Conservation (phyloP, 2,113 vertebrate genomes). For the Ibidorhyncha struthersii region DNA sequence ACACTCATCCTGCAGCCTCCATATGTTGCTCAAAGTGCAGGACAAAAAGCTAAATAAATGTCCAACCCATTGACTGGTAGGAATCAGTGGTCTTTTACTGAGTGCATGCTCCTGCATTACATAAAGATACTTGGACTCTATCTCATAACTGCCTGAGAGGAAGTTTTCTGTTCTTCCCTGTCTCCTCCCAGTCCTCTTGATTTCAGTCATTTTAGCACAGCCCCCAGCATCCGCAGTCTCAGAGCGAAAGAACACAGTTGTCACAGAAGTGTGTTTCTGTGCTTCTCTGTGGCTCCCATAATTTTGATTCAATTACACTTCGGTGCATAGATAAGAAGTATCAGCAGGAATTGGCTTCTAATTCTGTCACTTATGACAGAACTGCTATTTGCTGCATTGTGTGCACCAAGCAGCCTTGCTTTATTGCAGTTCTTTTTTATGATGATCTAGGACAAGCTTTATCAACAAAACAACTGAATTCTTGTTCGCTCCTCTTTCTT, state of each 20-base stretch:
- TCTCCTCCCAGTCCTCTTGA: neutral
- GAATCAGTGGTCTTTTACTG: neutral
- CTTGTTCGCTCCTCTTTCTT: neutral
- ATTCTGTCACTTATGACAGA: conserved; percentile 1
- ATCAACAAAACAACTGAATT: conserved; percentile 30
- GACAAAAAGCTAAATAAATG: neutral
- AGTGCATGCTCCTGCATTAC: neutral
- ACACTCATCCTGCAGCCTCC: neutral
- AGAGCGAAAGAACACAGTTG: neutral
- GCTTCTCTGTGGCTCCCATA: neutral
- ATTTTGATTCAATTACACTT: conserved; percentile 14
- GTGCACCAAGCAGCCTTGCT: neutral
- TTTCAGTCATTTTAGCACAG: neutral
- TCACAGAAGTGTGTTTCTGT: neutral
- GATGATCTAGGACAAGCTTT: neutral
- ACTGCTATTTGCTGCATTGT: neutral
- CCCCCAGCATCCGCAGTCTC: neutral
- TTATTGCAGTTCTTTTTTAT: neutral
- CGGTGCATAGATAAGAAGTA: neutral
- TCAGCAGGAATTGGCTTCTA: neutral
- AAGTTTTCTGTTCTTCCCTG: neutral
- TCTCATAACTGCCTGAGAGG: neutral
- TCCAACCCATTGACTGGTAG: neutral
- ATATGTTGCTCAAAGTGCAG: neutral
- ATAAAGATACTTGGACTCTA: neutral